Percentiles rank a stretch among this genome's conserved stretches.
Conservation (phyloP, 2,888 invertebrate genomes). For the Amiota minor region DNA sequence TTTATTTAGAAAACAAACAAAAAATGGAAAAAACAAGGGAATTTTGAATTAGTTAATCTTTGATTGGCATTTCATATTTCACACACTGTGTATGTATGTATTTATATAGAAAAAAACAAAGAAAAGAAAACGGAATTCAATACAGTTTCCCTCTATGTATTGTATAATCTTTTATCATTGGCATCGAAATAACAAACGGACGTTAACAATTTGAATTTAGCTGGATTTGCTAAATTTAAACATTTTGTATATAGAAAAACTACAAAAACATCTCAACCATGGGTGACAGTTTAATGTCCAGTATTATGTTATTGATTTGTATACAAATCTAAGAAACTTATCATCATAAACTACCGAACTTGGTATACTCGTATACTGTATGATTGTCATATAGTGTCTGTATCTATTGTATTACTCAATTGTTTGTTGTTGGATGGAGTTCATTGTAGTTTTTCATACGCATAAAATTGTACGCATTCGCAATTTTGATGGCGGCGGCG, state of each 20-base stretch:
- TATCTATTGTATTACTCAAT: background rate
- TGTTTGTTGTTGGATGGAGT: background rate
- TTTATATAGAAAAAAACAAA: background rate
- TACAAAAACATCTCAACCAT: conserved; percentile 17
- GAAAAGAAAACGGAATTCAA: background rate
- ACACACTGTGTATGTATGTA: background rate
- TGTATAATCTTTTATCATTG: conserved; percentile 16
- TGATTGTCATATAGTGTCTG: background rate
- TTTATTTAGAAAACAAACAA: no score
- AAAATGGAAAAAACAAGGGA: no score
- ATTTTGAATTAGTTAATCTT: no score
- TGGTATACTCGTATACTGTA: no score
- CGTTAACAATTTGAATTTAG: background rate
- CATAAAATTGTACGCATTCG: background rate
- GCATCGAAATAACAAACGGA: conserved; percentile 1
- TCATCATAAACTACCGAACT: no score
- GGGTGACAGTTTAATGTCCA: conserved; percentile 14
- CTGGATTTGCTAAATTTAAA: background rate
- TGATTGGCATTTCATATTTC: background rate
- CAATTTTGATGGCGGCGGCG: background rate
- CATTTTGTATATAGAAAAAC: background rate
- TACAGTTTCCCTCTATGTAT: background rate
- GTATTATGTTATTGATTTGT: conserved; percentile 13
- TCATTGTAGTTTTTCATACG: conserved; percentile 7
- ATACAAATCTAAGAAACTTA: conserved; percentile 12